Conservation (phyloP, 2,888 invertebrate genomes). For the Drosophila merina region DNA sequence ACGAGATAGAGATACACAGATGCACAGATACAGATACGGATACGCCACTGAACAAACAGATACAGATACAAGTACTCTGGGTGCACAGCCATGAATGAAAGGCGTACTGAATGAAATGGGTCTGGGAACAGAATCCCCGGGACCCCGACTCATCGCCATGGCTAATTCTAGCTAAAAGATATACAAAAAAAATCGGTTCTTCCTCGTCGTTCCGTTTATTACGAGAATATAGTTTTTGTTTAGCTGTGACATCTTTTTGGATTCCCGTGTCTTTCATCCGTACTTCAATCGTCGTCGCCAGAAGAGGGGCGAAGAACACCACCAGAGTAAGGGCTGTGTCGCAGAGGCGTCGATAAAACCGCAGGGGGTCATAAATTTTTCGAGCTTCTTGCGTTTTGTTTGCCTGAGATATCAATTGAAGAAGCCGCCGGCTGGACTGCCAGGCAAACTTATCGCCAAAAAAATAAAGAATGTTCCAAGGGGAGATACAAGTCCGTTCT, state of each 20-base stretch:
- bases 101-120: conserved; percentile 74
- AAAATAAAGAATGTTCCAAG: conserved; percentile 39
- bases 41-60: not conserved
- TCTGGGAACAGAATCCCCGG: conserved; percentile 40
- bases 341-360: conserved; percentile 82
- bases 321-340: conserved; percentile 39
- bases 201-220: conserved; percentile 23
- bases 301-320: conserved; percentile 5
- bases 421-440: conserved; percentile 61
- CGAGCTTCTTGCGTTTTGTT: conserved; percentile 73
- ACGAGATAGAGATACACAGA: conserved; percentile 29
- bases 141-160: conserved; percentile 36
- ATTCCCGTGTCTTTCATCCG: conserved; percentile 59
- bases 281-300: conserved; percentile 69
- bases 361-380: conserved; percentile 79
- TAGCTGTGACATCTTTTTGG: conserved; percentile 50
- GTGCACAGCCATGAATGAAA: conserved; percentile 68
- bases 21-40: conserved; percentile 17
- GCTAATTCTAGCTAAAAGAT: conserved; percentile 46
- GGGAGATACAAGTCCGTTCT: conserved; percentile 38
- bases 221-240: conserved; percentile 40
- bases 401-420: conserved; percentile 74
- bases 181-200: conserved; percentile 20
- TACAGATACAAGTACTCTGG: conserved; percentile 19
- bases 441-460: conserved; percentile 73